Evolutionary conservation across 2,797 vertebrate species (phyloP).

Genomic region (Intellagama lesueurii): DNA sequence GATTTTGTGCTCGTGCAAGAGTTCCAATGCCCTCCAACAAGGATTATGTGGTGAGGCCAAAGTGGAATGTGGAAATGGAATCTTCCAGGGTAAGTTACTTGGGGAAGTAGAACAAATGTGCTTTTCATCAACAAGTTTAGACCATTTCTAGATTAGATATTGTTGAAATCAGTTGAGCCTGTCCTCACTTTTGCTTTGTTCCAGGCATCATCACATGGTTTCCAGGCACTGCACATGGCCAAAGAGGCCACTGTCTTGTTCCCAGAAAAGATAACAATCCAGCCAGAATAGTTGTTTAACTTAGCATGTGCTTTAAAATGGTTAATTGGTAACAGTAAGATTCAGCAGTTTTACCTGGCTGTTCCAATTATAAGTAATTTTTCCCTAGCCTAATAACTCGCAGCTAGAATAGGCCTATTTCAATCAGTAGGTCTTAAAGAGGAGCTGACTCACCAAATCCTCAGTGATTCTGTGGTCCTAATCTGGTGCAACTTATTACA

Average conservation of each 20-base stretch:
- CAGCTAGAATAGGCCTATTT: too few species aligned
- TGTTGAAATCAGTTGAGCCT: background rate
- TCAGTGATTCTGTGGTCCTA: too few species aligned
- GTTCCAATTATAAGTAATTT: constrained; percentile 25
- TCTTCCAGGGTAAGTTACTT: constrained; percentile 88
- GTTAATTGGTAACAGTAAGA: constrained; percentile 23
- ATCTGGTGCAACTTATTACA: too few species aligned
- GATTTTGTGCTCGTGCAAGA: constrained; percentile 94
- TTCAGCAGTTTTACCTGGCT: constrained; percentile 26
- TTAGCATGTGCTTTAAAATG: background rate
- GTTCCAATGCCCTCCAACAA: constrained; percentile 98
- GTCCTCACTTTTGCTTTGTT: rapidly evolving
- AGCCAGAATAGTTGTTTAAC: background rate
- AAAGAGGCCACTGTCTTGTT: background rate
- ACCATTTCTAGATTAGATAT: background rate
- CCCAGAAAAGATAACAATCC: background rate
- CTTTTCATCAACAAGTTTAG: background rate
- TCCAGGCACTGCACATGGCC: background rate
- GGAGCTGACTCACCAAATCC: too few species aligned
- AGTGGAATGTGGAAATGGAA: constrained; percentile 96
- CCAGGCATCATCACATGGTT: background rate
- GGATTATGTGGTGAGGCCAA: constrained; percentile 97
- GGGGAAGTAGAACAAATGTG: background rate
- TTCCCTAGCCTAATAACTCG: background rate
- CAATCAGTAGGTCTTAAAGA: too few species aligned